These are phyloP conservation scores for Microtus oregoni DNA, from an alignment of 2,113 vertebrate species.

Conservation along the genomic window DNA sequence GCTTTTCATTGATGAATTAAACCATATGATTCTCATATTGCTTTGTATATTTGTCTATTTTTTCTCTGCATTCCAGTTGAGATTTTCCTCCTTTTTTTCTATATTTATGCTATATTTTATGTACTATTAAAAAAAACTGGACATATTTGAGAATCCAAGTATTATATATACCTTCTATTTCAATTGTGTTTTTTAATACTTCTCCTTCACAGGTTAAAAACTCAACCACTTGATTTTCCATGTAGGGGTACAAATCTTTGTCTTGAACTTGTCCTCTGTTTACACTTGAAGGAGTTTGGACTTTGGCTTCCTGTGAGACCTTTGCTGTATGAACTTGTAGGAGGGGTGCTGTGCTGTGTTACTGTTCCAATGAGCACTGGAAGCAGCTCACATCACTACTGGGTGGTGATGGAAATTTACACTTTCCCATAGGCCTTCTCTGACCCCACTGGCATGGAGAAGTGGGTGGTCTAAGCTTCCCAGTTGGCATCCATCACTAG, in stretches of 20 bases:
- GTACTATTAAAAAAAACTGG: not conserved
- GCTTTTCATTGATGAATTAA: not conserved
- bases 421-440: not conserved
- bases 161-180: not conserved
- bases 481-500: not conserved
- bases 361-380: not conserved
- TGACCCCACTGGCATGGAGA: not conserved
- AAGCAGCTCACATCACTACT: not conserved
- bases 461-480: not conserved
- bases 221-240: not conserved
- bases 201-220: rapidly evolving
- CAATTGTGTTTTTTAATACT: not conserved
- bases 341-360: not conserved
- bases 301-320: not conserved
- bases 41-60: not conserved
- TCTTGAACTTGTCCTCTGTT: not conserved
- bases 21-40: not conserved
- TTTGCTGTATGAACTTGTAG: not conserved
- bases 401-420: not conserved
- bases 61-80: not conserved
- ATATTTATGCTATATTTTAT: not conserved
- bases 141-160: not conserved
- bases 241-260: not conserved
- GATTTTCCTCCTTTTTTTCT: not conserved
- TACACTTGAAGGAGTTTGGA: not conserved